Percentiles rank a stretch among this genome's conserved stretches.
phyloP scores from a whole-genome alignment of 2,888 invertebrate genomes.

The Salticus scenicus region DNA sequence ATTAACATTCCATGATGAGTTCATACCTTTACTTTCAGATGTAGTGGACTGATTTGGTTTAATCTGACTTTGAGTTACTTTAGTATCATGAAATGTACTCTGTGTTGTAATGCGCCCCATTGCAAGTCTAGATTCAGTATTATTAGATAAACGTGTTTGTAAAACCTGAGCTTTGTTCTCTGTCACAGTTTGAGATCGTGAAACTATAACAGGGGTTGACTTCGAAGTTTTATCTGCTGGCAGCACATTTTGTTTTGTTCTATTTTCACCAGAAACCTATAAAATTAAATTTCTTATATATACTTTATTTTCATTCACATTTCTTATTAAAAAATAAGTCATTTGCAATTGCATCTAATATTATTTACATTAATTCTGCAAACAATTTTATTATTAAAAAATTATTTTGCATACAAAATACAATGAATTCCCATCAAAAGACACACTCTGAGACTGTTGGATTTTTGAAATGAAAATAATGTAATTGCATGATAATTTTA shows the following conservation, averaged over 20 bases:
- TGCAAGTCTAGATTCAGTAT: conserved; percentile 26
- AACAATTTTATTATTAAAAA: no score
- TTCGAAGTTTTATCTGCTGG: conserved; percentile 24
- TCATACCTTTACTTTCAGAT: conserved; percentile 20
- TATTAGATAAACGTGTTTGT: conserved; percentile 8
- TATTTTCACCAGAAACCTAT: conserved; percentile 42
- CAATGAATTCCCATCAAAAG: no score
- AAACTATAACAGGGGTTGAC: not conserved
- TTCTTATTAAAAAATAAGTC: conserved; percentile 17
- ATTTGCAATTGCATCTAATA: conserved; percentile 24
- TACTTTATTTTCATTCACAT: conserved; percentile 23
- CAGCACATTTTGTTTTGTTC: conserved; percentile 27
- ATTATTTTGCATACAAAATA: no score
- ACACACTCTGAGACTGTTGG: no score
- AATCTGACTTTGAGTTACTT: conserved; percentile 2
- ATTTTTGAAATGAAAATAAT: no score
- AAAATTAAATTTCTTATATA: conserved; percentile 33
- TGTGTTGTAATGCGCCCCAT: not conserved
- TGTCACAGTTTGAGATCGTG: conserved; percentile 22
- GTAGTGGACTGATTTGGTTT: conserved; percentile 13
- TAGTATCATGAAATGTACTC: conserved; percentile 27
- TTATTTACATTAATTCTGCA: no score
- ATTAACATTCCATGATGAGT: conserved; percentile 16
- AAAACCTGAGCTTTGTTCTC: conserved; percentile 33
- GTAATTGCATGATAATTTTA: no score